These are phyloP conservation scores for Megaceryle torquata DNA, from an alignment of 2,113 vertebrate genomes.

Conservation along the genomic window DNA sequence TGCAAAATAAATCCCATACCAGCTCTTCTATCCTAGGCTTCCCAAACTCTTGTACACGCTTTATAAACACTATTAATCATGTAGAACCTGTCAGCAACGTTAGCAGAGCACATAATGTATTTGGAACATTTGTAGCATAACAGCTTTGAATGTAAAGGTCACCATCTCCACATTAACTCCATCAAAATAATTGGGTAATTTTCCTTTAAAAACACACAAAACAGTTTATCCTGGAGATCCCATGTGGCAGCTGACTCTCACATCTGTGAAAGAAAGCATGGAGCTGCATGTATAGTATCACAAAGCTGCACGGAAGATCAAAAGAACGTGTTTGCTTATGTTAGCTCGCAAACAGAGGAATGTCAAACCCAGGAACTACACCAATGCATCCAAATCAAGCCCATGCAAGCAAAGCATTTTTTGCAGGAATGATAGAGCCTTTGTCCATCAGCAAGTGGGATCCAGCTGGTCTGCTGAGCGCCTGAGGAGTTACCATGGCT, in stretches of 20 bases:
- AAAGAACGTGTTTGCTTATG: neutral
- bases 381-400: slow-evolving; percentile 36
- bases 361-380: slow-evolving; percentile 33
- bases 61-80: slow-evolving; percentile 64
- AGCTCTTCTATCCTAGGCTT: slow-evolving; percentile 53
- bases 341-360: neutral
- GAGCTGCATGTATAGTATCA: neutral
- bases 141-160: slow-evolving; percentile 62
- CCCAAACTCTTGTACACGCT: slow-evolving; percentile 21
- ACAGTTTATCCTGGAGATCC: slow-evolving; percentile 5
- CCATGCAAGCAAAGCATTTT: neutral
- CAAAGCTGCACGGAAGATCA: slow-evolving; percentile 29
- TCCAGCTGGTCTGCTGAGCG: neutral
- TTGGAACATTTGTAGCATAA: slow-evolving; percentile 59
- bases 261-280: slow-evolving; percentile 54
- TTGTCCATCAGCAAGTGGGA: neutral
- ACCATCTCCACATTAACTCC: slow-evolving; percentile 62
- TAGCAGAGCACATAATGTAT: slow-evolving; percentile 31
- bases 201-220: slow-evolving; percentile 66
- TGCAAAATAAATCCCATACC: slow-evolving; percentile 48
- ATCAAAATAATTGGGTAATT: slow-evolving; percentile 60
- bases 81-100: slow-evolving; percentile 30
- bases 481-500: neutral
- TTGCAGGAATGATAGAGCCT: neutral
- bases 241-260: slow-evolving; percentile 14